Conservation (phyloP, 2,888 invertebrate species). For the Criorhina ranunculi region DNA sequence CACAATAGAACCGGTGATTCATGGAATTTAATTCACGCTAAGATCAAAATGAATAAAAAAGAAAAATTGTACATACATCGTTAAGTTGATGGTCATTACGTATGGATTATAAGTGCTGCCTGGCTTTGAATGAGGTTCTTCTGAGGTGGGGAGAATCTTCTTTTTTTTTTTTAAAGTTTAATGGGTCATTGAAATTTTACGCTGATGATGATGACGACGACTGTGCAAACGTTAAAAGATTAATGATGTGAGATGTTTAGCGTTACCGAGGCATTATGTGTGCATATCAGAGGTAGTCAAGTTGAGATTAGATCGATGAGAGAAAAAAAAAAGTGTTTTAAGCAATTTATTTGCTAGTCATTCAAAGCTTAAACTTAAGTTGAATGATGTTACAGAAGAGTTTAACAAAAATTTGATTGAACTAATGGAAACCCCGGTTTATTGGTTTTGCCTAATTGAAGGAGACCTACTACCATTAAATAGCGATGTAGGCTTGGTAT, state of each 20-base stretch:
- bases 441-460: too few species aligned
- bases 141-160: constrained; percentile 24
- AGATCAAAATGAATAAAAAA: constrained; percentile 43
- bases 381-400: not conserved
- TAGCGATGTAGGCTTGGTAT: too few species aligned
- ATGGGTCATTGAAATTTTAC: constrained; percentile 71
- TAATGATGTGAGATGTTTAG: not conserved
- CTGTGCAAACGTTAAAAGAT: constrained; percentile 15
- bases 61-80: not conserved
- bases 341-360: constrained; percentile 22
- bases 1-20: constrained; percentile 42
- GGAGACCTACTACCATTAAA: too few species aligned
- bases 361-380: not conserved
- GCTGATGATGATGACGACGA: constrained; percentile 29
- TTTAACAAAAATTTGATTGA: not conserved
- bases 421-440: not conserved
- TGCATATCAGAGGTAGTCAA: constrained; percentile 46
- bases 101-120: constrained; percentile 12
- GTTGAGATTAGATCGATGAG: constrained; percentile 35
- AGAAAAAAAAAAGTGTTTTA: constrained; percentile 20
- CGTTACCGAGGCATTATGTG: constrained; percentile 22
- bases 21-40: constrained; percentile 45
- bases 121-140: constrained; percentile 29
- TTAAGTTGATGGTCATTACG: constrained; percentile 45
- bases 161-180: constrained; percentile 55